Percentiles rank a stretch among this genome's conserved stretches.
Evolutionary conservation across 2,888 invertebrate species (phyloP).

Genomic region (Agrotis ipsilon): DNA sequence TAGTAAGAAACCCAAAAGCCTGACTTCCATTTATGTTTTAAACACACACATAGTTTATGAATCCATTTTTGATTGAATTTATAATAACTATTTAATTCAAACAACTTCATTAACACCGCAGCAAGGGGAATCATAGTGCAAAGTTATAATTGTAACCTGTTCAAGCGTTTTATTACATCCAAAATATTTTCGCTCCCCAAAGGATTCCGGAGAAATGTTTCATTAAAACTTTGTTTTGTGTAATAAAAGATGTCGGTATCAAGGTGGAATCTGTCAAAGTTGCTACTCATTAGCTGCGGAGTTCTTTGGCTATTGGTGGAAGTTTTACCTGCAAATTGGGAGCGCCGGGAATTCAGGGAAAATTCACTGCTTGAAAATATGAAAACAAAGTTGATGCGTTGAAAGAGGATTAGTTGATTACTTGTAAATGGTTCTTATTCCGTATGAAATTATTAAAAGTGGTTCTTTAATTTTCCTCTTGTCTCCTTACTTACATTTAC

Average conservation of each 20-base stretch:
- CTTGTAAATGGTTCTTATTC: not conserved
- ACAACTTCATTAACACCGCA: slow-evolving; percentile 7
- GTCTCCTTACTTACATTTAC: not conserved
- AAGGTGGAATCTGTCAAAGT: slow-evolving; percentile 60
- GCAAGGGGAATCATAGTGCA: slow-evolving; percentile 41
- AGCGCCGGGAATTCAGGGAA: slow-evolving; percentile 22
- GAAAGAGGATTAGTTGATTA: slow-evolving; percentile 1
- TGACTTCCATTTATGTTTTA: too few relatives aligned
- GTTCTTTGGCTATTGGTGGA: slow-evolving; percentile 35
- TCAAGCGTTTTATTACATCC: slow-evolving; percentile 58
- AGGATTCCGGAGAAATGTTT: slow-evolving; percentile 58
- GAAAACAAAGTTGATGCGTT: slow-evolving; percentile 8
- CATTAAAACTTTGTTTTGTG: slow-evolving; percentile 64
- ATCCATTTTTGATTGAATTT: too few relatives aligned
- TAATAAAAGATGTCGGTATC: slow-evolving; percentile 61
- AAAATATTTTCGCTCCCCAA: slow-evolving; percentile 59
- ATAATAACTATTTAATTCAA: not conserved
- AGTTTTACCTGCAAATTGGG: slow-evolving; percentile 46
- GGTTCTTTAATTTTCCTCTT: not conserved
- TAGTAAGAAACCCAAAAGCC: not conserved
- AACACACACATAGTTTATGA: too few relatives aligned
- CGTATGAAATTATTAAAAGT: not conserved
- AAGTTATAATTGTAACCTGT: slow-evolving; percentile 59
- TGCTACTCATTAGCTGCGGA: slow-evolving; percentile 55
- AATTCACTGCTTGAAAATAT: slow-evolving; percentile 20